These are phyloP conservation scores for Amiota minor DNA, from an alignment of 2,888 invertebrate genomes.

Conservation along the genomic window DNA sequence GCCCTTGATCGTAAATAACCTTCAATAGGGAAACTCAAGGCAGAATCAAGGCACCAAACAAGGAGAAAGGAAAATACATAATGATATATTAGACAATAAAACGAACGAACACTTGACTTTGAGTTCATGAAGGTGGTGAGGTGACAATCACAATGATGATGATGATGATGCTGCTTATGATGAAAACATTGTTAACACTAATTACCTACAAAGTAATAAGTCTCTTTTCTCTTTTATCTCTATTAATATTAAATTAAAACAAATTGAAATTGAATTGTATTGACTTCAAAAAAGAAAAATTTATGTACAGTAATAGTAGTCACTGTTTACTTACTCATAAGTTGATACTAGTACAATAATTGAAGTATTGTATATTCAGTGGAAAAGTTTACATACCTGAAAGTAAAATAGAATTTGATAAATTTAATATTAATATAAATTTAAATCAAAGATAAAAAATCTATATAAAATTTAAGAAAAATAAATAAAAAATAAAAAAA, in stretches of 20 bases:
- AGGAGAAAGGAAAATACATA: slow-evolving; percentile 37
- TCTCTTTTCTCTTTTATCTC: neutral
- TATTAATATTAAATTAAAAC: neutral
- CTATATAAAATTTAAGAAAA: no score
- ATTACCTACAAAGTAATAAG: neutral
- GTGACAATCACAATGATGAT: neutral
- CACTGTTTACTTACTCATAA: slow-evolving; percentile 37
- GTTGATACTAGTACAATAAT: slow-evolving; percentile 21
- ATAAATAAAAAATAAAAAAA: no score
- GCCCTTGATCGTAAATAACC: slow-evolving; percentile 61
- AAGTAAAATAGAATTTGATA: slow-evolving; percentile 20
- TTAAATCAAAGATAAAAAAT: no score
- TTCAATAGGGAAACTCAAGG: slow-evolving; percentile 36
- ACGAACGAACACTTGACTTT: slow-evolving; percentile 8
- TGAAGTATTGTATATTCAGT: no score
- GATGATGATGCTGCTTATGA: neutral
- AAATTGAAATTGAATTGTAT: slow-evolving; percentile 47
- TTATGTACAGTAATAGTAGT: neutral
- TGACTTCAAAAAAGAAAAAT: slow-evolving; percentile 44
- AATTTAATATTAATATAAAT: no score
- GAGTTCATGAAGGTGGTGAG: neutral
- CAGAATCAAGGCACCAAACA: slow-evolving; percentile 14
- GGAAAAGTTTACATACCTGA: slow-evolving; percentile 41
- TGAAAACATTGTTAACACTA: neutral
- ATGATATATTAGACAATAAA: neutral